Percentiles rank a stretch among this genome's conserved stretches.
Conservation (phyloP, 2,888 invertebrate genomes). For the Teinopalpus imperialis region DNA sequence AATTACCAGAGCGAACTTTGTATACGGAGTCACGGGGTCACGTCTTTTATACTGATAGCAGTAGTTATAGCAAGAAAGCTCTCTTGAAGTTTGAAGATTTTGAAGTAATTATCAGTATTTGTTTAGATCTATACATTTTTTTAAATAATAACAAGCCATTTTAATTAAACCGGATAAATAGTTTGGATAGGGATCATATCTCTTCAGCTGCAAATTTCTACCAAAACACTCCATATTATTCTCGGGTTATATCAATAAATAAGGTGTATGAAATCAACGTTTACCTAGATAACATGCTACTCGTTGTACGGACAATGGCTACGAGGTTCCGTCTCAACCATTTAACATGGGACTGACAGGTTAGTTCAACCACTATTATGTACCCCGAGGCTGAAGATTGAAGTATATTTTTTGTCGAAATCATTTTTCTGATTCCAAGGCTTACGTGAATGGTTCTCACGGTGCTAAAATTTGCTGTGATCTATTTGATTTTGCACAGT, state of each 20-base stretch:
- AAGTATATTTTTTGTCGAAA: slow-evolving; percentile 66
- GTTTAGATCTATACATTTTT: not conserved
- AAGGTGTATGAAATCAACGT: slow-evolving; percentile 69
- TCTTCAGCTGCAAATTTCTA: slow-evolving; percentile 51
- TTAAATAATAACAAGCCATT: not conserved
- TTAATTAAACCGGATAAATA: too few species aligned
- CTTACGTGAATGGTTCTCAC: slow-evolving; percentile 66
- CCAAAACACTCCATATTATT: slow-evolving; percentile 54
- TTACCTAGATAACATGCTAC: slow-evolving; percentile 78
- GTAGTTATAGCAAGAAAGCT: too few species aligned
- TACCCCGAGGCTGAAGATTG: slow-evolving; percentile 69
- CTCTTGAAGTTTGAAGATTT: too few species aligned
- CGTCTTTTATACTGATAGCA: too few species aligned
- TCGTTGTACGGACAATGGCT: slow-evolving; percentile 70
- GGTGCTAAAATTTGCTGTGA: slow-evolving; percentile 39
- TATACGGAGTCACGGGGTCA: too few species aligned
- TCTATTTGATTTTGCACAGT: slow-evolving; percentile 42
- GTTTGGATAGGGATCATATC: slow-evolving; percentile 37
- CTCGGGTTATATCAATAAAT: slow-evolving; percentile 64
- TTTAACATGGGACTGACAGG: slow-evolving; percentile 82
- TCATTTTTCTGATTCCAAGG: slow-evolving; percentile 60
- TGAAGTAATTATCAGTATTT: too few species aligned
- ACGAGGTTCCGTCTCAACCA: slow-evolving; percentile 73
- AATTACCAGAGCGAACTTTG: too few species aligned
- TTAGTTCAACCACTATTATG: slow-evolving; percentile 79